A percentile compares a stretch with the other conserved stretches of the same genome.
These are phyloP conservation scores for Rhingia campestris DNA, from an alignment of 2,888 invertebrate species.

Conservation along the genomic window DNA sequence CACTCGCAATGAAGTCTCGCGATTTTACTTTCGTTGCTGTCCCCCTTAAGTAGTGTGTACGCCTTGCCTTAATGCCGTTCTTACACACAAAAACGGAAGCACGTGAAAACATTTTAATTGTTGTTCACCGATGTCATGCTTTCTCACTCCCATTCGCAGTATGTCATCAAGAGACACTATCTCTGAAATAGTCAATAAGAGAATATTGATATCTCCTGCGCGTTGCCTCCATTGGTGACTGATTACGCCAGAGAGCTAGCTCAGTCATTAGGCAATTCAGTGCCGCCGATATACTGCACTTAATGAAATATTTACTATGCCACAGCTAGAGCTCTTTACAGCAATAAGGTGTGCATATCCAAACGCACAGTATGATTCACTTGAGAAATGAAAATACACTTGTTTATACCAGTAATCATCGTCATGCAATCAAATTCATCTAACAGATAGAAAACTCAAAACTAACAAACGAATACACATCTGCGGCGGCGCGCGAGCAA, in stretches of 20 bases:
- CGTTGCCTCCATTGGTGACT: conserved; percentile 15
- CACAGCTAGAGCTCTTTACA: conserved; percentile 16
- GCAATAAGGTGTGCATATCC: not conserved
- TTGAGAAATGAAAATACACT: conserved; percentile 31
- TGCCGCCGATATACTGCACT: conserved; percentile 47
- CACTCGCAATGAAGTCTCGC: too few species aligned
- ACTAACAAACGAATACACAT: not conserved
- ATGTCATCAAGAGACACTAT: conserved; percentile 9
- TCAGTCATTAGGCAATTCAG: conserved; percentile 24
- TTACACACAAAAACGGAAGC: conserved; percentile 20
- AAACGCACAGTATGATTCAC: conserved; percentile 40
- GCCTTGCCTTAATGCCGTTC: not conserved
- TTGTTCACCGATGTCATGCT: not conserved
- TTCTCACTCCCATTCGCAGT: conserved; percentile 12
- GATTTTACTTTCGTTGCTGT: not conserved
- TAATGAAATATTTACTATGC: conserved; percentile 34
- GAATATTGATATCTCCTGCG: conserved; percentile 21
- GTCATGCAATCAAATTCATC: conserved; percentile 59
- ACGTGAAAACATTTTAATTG: conserved; percentile 37
- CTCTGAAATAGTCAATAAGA: conserved; percentile 10
- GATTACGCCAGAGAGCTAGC: conserved; percentile 35
- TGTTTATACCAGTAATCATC: conserved; percentile 58
- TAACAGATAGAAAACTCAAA: conserved; percentile 34
- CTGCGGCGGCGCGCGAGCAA: not conserved
- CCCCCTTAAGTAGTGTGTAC: not conserved